A percentile compares a stretch with the other conserved stretches of the same genome.
These are phyloP conservation scores for Spodoptera exigua DNA, from an alignment of 2,888 invertebrate genomes.

Conservation along the genomic window DNA sequence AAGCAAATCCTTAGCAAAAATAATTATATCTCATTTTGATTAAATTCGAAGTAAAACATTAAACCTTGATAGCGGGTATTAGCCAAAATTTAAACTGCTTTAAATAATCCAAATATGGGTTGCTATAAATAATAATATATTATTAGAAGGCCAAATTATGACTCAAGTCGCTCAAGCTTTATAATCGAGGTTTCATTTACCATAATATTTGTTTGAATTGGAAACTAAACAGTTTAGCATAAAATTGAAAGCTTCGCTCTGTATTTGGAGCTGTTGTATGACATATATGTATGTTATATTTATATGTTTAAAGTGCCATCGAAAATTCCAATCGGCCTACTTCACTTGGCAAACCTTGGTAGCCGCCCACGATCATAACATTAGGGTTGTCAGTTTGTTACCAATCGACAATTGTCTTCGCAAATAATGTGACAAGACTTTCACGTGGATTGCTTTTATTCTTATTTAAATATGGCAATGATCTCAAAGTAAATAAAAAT, in stretches of 20 bases:
- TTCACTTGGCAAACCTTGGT: conserved; percentile 39
- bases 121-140: conserved; percentile 30
- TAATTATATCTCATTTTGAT: too few relatives aligned
- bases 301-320: conserved; percentile 29
- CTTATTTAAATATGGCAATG: conserved; percentile 12
- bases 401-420: conserved; percentile 24
- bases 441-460: conserved; percentile 19
- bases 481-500: conserved; percentile 5
- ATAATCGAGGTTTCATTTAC: conserved; percentile 28
- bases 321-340: conserved; percentile 57
- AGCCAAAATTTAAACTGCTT: conserved; percentile 7
- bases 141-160: conserved; percentile 17
- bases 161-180: conserved; percentile 8
- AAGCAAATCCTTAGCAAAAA: too few relatives aligned
- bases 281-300: conserved; percentile 6
- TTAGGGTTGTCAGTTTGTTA: conserved; percentile 28
- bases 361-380: conserved; percentile 33
- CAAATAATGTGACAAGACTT: conserved; percentile 33
- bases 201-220: conserved; percentile 42
- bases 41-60: too few relatives aligned
- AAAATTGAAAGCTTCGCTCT: conserved; percentile 52
- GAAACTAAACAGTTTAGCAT: conserved; percentile 26
- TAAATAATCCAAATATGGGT: conserved; percentile 14
- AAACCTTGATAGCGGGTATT: conserved; percentile 2
- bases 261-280: conserved; percentile 28